A percentile compares a stretch with the other conserved stretches of the same genome.
Conservation (phyloP, 2,113 vertebrate genomes). For the Notothenia rossii region DNA sequence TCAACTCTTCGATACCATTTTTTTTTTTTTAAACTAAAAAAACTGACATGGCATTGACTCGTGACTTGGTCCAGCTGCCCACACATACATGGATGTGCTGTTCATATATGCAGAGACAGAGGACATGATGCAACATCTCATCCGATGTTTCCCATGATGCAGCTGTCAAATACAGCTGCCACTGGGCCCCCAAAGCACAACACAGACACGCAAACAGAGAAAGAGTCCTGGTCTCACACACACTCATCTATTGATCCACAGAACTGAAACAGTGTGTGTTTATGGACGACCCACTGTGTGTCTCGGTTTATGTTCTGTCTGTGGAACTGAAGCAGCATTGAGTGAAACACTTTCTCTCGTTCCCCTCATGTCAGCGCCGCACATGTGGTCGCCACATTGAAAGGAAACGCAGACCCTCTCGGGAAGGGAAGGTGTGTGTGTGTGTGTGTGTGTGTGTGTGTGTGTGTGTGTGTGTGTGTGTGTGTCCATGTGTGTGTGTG, state of each 20-base stretch:
- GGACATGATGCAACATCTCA: constrained; percentile 76
- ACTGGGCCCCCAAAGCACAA: constrained; percentile 50
- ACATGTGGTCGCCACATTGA: constrained; percentile 81
- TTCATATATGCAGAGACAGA: constrained; percentile 15
- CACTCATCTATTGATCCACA: neutral
- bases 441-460: constrained; percentile 37
- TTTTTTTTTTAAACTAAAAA: no score
- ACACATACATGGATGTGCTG: constrained; percentile 12
- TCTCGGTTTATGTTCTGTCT: neutral
- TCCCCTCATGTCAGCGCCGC: constrained; percentile 37
- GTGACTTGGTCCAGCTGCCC: constrained; percentile 38
- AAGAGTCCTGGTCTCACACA: constrained; percentile 24
- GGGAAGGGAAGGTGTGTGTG: constrained; percentile 49
- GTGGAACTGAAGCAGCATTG: constrained; percentile 21
- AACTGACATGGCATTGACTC: neutral
- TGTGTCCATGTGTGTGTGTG: constrained; percentile 25
- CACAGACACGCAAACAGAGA: constrained; percentile 36
- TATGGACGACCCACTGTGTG: no score
- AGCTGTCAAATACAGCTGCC: constrained; percentile 80
- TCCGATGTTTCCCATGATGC: constrained; percentile 76
- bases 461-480: no score
- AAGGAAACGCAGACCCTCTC: constrained; percentile 73
- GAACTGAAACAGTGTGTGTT: neutral
- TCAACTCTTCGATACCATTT: no score
- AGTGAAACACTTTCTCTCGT: constrained; percentile 31